A percentile compares a stretch with the other conserved stretches of the same genome.
Evolutionary conservation across 2,797 vertebrate species (phyloP).

Genomic region (Mareca penelope): DNA sequence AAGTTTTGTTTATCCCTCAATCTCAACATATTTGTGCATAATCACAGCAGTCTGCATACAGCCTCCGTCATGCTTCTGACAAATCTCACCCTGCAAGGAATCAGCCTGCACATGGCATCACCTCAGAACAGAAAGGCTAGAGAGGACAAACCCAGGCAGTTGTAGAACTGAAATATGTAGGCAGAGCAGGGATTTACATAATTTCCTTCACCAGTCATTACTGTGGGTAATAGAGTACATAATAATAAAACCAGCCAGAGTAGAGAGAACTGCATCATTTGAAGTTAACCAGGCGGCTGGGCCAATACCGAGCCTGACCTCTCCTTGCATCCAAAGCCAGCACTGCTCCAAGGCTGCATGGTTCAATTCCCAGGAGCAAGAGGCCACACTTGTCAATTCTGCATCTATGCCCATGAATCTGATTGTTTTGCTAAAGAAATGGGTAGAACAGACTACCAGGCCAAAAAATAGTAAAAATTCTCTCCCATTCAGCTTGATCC

Average conservation of each 20-base stretch:
- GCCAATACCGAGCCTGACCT: neutral
- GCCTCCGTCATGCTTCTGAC: neutral
- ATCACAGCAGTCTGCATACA: neutral
- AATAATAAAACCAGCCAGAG: neutral
- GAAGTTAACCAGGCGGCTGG: neutral
- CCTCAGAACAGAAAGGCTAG: neutral
- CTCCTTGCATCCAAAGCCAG: neutral
- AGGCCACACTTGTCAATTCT: neutral
- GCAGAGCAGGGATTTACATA: neutral
- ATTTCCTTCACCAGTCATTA: neutral
- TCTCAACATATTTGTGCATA: neutral
- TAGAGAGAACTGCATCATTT: neutral
- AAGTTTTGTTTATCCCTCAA: neutral
- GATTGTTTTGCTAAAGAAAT: neutral
- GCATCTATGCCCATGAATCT: rapidly evolving
- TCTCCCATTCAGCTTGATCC: neutral
- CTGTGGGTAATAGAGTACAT: neutral
- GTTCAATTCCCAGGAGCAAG: neutral
- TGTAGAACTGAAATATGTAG: neutral
- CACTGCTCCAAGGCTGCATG: neutral
- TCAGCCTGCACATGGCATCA: neutral
- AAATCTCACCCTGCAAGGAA: neutral
- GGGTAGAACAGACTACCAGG: neutral
- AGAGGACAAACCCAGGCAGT: neutral
- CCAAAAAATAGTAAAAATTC: neutral